Conservation (phyloP, 2,888 invertebrate genomes). For the Lasioglossum morio region DNA sequence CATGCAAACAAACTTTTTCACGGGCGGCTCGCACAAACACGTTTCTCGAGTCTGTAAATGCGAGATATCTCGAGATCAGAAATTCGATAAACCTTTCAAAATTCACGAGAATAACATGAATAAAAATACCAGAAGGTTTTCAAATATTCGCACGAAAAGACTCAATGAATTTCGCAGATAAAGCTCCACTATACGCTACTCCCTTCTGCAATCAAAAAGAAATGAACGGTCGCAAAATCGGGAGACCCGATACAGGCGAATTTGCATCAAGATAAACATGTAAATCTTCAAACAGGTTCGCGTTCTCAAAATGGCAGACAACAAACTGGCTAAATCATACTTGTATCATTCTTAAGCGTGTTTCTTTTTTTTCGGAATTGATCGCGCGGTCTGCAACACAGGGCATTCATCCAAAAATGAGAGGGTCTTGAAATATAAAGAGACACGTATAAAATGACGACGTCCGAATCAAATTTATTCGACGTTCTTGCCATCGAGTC, state of each 20-base stretch:
- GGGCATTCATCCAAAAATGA: background rate
- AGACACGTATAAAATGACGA: background rate
- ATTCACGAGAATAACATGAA: background rate
- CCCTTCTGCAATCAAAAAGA: background rate
- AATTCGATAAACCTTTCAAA: background rate
- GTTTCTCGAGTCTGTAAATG: background rate
- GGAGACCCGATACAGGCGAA: background rate
- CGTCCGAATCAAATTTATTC: background rate
- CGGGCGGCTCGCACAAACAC: background rate
- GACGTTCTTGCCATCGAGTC: background rate
- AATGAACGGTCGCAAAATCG: background rate
- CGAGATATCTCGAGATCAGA: background rate
- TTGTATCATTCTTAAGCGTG: too few relatives aligned
- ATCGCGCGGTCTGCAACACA: background rate
- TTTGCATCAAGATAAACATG: background rate
- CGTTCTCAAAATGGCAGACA: background rate
- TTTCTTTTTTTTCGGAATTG: background rate
- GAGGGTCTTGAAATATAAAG: background rate
- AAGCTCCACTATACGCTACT: too few relatives aligned
- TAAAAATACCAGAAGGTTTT: background rate
- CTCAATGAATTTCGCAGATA: background rate
- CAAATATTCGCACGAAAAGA: background rate
- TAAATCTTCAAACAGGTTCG: background rate
- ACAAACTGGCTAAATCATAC: background rate
- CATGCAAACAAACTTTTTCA: background rate